A percentile compares a stretch with the other conserved stretches of the same genome.
These are phyloP conservation scores for Bambusicola thoracicus DNA, from an alignment of 2,113 vertebrate genomes.

Conservation along the genomic window DNA sequence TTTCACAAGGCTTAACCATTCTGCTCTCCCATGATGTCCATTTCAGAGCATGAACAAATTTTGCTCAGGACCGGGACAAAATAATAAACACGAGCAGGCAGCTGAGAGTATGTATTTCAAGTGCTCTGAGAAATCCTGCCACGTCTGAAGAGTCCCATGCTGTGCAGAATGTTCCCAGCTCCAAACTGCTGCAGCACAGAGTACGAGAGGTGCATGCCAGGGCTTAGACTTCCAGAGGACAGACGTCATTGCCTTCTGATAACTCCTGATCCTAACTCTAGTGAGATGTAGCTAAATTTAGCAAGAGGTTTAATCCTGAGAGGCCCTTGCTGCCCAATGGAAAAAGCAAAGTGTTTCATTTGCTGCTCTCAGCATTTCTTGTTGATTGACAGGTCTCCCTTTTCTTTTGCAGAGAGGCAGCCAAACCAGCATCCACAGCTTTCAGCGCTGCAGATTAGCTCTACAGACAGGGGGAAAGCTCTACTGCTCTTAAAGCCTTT, in stretches of 20 bases:
- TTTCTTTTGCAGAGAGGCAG: not conserved
- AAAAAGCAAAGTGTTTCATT: slow-evolving; percentile 39
- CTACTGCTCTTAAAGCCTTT: not conserved
- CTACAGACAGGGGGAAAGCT: not conserved
- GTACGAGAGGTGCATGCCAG: not conserved
- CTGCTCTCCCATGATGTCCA: not conserved
- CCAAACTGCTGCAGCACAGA: not conserved
- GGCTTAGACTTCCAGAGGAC: not conserved
- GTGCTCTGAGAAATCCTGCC: not conserved
- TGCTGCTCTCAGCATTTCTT: slow-evolving; percentile 47
- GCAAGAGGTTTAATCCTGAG: slow-evolving; percentile 49
- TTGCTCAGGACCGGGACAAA: not conserved
- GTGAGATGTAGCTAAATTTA: slow-evolving; percentile 54
- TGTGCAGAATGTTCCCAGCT: not conserved
- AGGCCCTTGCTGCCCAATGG: slow-evolving; percentile 40
- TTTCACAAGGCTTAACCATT: not conserved
- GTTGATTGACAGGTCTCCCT: slow-evolving; percentile 21
- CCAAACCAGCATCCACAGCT: not conserved
- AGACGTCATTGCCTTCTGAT: slow-evolving; percentile 45
- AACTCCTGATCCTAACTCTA: slow-evolving; percentile 46
- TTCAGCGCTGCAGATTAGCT: not conserved
- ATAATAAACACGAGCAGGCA: not conserved
- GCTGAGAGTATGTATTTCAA: not conserved
- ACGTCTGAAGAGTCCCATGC: not conserved
- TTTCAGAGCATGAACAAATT: accelerated